Conservation (phyloP, 2,113 vertebrate species). For the Oncorhynchus tshawytscha region DNA sequence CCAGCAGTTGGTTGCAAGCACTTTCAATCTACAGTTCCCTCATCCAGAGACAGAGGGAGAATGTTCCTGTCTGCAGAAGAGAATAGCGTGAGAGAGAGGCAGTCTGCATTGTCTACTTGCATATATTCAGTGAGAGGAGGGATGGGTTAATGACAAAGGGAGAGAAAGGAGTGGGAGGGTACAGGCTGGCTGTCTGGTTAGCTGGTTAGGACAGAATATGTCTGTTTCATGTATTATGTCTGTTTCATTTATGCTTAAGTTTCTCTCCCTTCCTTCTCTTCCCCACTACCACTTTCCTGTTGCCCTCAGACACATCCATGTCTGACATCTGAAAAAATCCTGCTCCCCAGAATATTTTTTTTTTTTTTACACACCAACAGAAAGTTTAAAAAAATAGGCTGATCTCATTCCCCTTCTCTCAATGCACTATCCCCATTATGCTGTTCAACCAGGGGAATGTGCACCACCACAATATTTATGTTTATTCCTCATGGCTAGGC, state of each 20-base stretch:
- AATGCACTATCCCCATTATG: too few species aligned
- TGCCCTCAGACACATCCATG: neutral
- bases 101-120: neutral
- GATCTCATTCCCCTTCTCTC: too few species aligned
- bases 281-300: neutral
- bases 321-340: neutral
- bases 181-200: neutral
- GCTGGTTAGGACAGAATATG: conserved; percentile 3
- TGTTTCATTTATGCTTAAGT: neutral
- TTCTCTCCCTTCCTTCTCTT: neutral
- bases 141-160: neutral
- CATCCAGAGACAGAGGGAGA: conserved; percentile 14
- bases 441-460: too few species aligned
- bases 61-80: neutral
- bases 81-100: neutral
- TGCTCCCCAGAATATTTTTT: neutral
- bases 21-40: neutral
- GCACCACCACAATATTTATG: neutral
- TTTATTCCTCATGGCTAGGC: neutral
- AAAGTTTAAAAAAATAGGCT: too few species aligned
- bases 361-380: too few species aligned
- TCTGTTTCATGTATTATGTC: too few species aligned
- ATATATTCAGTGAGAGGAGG: neutral
- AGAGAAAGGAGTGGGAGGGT: conserved; percentile 2
- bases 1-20: neutral